Percentiles rank a stretch among this genome's conserved stretches.
phyloP scores from a whole-genome alignment of 2,888 invertebrate genomes.

The Ichneumoninae sp. region DNA sequence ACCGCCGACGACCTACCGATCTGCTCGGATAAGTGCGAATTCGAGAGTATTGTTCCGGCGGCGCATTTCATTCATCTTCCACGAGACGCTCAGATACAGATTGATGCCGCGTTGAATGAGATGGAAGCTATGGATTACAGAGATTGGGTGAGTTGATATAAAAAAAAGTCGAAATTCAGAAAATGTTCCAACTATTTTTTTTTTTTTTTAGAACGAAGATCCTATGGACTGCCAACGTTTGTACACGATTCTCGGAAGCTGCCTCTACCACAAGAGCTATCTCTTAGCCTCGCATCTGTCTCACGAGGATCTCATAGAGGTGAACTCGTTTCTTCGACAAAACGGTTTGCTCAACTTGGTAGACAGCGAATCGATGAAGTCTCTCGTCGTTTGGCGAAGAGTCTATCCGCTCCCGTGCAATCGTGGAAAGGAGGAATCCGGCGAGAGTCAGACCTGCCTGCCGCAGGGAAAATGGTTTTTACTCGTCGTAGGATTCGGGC shows the following conservation, averaged over 20 bases:
- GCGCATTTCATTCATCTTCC: constrained; percentile 89
- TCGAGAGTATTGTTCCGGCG: constrained; percentile 89
- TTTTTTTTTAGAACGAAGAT: constrained; percentile 88
- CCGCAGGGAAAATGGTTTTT: constrained; percentile 90
- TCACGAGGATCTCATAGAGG: constrained; percentile 90
- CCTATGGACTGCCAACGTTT: constrained; percentile 90
- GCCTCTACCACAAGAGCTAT: constrained; percentile 88
- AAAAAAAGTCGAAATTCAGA: background rate
- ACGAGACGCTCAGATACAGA: constrained; percentile 91
- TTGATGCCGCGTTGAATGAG: constrained; percentile 95
- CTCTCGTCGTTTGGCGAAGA: constrained; percentile 91
- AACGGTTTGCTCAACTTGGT: constrained; percentile 91
- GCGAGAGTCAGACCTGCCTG: constrained; percentile 78
- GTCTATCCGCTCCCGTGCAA: constrained; percentile 87
- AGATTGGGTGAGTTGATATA: constrained; percentile 89
- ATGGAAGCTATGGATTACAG: constrained; percentile 96
- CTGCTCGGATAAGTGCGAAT: constrained; percentile 79
- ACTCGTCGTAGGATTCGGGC: constrained; percentile 89
- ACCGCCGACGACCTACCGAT: constrained; percentile 58
- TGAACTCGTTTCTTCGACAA: constrained; percentile 90
- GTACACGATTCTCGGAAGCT: constrained; percentile 88
- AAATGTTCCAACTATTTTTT: constrained; percentile 55
- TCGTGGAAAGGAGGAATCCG: constrained; percentile 70
- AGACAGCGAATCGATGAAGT: constrained; percentile 88
- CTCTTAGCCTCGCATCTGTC: constrained; percentile 92